A percentile compares a stretch with the other conserved stretches of the same genome.
These are phyloP conservation scores for Andricus quercusramuli DNA, from an alignment of 2,888 invertebrate genomes.

Conservation along the genomic window DNA sequence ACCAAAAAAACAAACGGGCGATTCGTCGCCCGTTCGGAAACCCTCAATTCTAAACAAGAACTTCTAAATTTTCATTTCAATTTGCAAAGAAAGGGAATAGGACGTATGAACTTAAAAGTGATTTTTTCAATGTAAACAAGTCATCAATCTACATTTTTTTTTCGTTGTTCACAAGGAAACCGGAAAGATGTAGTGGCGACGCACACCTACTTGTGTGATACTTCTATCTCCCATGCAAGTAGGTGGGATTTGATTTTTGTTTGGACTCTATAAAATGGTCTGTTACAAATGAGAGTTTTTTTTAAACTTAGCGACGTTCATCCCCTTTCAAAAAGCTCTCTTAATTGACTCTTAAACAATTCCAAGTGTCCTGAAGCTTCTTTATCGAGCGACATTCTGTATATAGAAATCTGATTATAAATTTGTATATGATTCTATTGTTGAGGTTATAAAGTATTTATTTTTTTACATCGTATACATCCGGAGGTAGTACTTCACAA, in stretches of 20 bases:
- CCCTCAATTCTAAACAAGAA: background rate
- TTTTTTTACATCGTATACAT: constrained; percentile 69
- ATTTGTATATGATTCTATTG: constrained; percentile 67
- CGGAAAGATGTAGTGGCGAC: constrained; percentile 73
- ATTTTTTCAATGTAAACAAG: constrained; percentile 50
- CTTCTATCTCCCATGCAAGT: constrained; percentile 70
- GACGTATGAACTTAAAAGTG: background rate
- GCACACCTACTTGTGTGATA: constrained; percentile 73
- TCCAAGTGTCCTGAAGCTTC: constrained; percentile 32
- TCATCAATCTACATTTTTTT: constrained; percentile 45
- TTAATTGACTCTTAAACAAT: background rate
- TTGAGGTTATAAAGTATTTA: constrained; percentile 69
- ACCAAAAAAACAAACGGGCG: background rate
- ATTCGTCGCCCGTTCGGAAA: constrained; percentile 1
- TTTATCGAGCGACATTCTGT: constrained; percentile 38
- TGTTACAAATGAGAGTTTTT: background rate
- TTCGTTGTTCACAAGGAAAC: constrained; percentile 54
- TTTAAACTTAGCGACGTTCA: background rate
- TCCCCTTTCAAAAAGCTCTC: background rate
- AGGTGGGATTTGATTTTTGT: constrained; percentile 60
- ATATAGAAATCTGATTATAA: constrained; percentile 53
- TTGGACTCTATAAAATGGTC: background rate
- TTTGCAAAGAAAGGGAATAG: background rate
- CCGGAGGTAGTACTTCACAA: constrained; percentile 51
- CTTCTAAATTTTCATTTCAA: background rate